Evolutionary conservation across 2,888 invertebrate genomes (phyloP), one percentile per base, ranked within the genome.

Genomic region (Drosophila eohydei): DNA sequence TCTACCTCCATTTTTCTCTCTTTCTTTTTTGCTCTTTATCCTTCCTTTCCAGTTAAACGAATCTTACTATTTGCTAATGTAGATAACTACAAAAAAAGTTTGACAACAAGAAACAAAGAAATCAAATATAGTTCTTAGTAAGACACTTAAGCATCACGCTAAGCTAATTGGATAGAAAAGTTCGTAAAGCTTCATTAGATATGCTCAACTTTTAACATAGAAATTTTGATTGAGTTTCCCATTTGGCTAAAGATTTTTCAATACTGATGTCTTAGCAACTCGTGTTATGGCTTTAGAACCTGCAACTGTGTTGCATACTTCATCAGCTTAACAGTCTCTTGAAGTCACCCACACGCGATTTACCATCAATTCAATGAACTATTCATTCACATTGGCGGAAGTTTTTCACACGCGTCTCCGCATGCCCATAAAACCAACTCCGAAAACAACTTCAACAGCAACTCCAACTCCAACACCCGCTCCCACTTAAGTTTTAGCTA

Each of bases 341-440:
- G 80, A 80, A 63, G 65, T 68, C 36, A 59, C 40, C 51, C 74
- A 43, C 61, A 77, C 59, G 59, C 60, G 51, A 62, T 66, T 75
- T 67, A 72, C 40, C 36, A 60, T 54, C 48, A 30, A 58, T 54
- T 60, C 40, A 66, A 66, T 71, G 66, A 55, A 67, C 65, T 67
- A 72, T 77, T 77, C 70, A 70, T 70, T 62, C 58, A 51, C 58
- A 54, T 54, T 67, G 55, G 55, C 80, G 69, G 75, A 80, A 80
- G 79, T 71, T 81, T 71, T 74, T 70, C 68, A 66, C 70, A 80
- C 78, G 58, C 78, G 46, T 61, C 40, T 12, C 38, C 3, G 56
- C 56, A 32, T 57, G 69, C 69, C 6, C 51, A 80, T 73, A 73
- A 73, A 80, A 72, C 48, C 32, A 71, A 50, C 72, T 60, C 9